Percentiles rank a stretch among this genome's conserved stretches.
phyloP scores from a whole-genome alignment of 2,888 invertebrate species.

The Agrotis ipsilon region DNA sequence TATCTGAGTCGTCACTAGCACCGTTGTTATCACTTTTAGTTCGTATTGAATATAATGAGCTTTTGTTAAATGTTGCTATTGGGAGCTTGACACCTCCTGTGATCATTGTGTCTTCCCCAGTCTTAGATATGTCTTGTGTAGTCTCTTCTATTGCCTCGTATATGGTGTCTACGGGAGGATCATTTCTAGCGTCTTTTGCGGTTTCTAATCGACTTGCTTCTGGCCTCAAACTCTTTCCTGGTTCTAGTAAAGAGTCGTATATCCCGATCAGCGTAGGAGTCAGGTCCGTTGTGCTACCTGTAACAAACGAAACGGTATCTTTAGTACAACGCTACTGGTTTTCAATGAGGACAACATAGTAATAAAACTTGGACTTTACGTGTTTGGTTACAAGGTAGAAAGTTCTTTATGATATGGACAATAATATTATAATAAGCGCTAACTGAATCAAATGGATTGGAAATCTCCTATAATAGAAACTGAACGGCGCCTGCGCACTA shows the following conservation, averaged over 20 bases:
- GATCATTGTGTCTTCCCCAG: conserved; percentile 77
- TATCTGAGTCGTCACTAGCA: conserved; percentile 76
- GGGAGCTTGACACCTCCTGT: conserved; percentile 86
- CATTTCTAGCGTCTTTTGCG: conserved; percentile 89
- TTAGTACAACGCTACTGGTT: conserved; percentile 39
- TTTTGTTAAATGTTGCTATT: conserved; percentile 84
- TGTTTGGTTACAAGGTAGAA: conserved; percentile 21
- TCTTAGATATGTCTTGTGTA: conserved; percentile 64
- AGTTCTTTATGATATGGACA: conserved; percentile 5
- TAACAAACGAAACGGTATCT: conserved; percentile 79
- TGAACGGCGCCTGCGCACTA: conserved; percentile 2
- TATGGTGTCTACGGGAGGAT: conserved; percentile 81
- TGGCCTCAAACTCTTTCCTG: conserved; percentile 80
- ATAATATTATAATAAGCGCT: conserved; percentile 19
- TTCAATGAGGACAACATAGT: conserved; percentile 15
- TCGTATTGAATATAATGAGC: conserved; percentile 83
- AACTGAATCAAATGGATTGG: conserved; percentile 38
- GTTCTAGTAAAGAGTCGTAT: conserved; percentile 95
- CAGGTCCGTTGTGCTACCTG: conserved; percentile 97
- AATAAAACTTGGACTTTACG: conserved; percentile 28
- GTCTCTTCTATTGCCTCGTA: conserved; percentile 69
- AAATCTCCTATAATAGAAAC: conserved; percentile 27
- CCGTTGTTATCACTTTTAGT: conserved; percentile 87
- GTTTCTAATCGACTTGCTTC: conserved; percentile 80
- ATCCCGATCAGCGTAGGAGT: conserved; percentile 96